Evolutionary conservation across 2,113 vertebrate species (phyloP), one percentile per base, ranked within the genome.

Genomic region (Entomyzon cyanotis): DNA sequence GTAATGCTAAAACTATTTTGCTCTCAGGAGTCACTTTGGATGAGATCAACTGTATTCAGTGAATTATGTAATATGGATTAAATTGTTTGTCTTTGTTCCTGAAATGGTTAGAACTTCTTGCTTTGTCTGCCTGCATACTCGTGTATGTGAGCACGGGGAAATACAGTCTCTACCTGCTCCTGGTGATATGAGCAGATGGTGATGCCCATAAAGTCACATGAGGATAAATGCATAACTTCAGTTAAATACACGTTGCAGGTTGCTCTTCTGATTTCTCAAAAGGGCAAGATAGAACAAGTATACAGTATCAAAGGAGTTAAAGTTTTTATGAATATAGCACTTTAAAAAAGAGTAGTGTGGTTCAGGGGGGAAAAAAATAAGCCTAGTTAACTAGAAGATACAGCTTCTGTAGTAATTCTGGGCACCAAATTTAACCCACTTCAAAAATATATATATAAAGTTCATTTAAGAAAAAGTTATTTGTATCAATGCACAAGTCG

Each of bases 1-100:
- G 94, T 97, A 95, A 96, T 84, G 97, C 96, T 98, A 85, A 95
- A 93, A 94, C 95, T 97, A 94, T 97, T 97, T 98, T 97, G 93
- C 96, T 97, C 94, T 97, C 97, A 97, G 77, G 91, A 96, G 93
- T 97, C 93, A 95, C 90, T 97, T 97, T 96, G 92, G 91, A 96
- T 97, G 95, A 97, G 96, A 94, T 95, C 93, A 96, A 3, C 90
- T 97, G 95, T 98, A 96, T 96, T 94, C 84, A 85, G 93, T 97
- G 96, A 97, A 95, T 96, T 94, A 93, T 97, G 95, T 97, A 96
- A 95, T 69, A 95, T 70, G 94, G 97, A 97, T 98, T 97, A 97
- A 97, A 97, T 96, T 94, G 94, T 97, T 97, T 96, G 93, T 97
- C 96, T 96, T 94, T 95, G 93, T 95, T 98, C 84, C 89, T 96